Evolutionary conservation across 30 jellyfish, hydroid and myxozoan species (phyloP).

Genomic region (Cassiopea andromeda): DNA sequence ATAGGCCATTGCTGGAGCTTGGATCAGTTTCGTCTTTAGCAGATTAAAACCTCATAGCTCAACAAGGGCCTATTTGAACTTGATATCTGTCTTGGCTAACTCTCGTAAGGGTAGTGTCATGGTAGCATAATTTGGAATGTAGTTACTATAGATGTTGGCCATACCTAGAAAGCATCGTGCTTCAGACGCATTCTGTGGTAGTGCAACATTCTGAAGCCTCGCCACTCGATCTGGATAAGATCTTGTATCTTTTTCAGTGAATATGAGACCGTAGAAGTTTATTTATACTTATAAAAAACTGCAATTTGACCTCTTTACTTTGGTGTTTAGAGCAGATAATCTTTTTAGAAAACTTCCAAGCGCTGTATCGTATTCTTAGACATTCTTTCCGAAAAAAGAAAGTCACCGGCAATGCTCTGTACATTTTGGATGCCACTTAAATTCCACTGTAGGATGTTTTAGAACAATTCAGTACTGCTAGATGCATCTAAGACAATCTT

Average conservation of each 20-base stretch:
- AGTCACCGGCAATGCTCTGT: too few relatives aligned
- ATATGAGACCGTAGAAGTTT: slow-evolving; percentile 6
- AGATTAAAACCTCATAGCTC: too few relatives aligned
- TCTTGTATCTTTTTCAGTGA: slow-evolving; percentile 27
- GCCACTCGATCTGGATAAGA: slow-evolving; percentile 30
- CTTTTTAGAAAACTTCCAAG: neutral
- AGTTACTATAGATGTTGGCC: slow-evolving; percentile 28
- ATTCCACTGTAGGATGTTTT: too few relatives aligned
- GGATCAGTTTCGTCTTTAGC: too few relatives aligned
- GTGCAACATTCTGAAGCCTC: slow-evolving; percentile 23
- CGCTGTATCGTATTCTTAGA: neutral
- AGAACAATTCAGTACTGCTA: too few relatives aligned
- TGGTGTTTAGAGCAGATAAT: slow-evolving; percentile 8
- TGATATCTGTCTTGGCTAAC: neutral
- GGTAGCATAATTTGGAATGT: slow-evolving; percentile 23
- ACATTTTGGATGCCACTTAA: too few relatives aligned
- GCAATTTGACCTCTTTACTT: neutral
- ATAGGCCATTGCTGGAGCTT: too few relatives aligned
- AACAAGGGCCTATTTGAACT: too few relatives aligned
- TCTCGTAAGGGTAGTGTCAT: slow-evolving; percentile 17
- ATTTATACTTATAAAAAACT: neutral
- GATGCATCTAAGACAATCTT: too few relatives aligned
- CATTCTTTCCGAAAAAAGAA: too few relatives aligned
- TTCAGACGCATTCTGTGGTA: slow-evolving; percentile 31
- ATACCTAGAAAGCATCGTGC: slow-evolving; percentile 34